Conservation (phyloP, 2,113 vertebrate genomes). For the Pycnonotus jocosus region DNA sequence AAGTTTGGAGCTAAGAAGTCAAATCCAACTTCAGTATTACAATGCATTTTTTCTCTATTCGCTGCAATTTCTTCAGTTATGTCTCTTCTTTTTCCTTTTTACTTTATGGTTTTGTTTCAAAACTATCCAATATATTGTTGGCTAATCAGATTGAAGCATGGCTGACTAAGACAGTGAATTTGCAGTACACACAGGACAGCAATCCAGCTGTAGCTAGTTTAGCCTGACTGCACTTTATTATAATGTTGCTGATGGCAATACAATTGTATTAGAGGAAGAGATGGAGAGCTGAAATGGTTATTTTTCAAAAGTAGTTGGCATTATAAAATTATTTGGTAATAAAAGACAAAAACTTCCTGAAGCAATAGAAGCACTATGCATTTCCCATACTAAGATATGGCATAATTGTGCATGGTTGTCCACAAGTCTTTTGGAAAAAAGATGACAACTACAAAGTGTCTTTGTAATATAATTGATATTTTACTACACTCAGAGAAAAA, state of each 20-base stretch:
- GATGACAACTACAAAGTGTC: background rate
- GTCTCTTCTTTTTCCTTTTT: background rate
- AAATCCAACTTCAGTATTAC: background rate
- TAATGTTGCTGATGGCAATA: conserved; percentile 59
- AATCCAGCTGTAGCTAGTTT: conserved; percentile 34
- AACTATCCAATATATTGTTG: background rate
- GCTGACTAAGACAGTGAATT: conserved; percentile 16
- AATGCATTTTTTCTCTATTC: background rate
- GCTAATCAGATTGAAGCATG: conserved; percentile 14
- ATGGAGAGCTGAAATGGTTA: conserved; percentile 38
- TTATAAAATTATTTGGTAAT: conserved; percentile 68
- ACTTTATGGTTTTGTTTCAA: conserved; percentile 17
- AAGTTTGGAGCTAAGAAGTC: background rate
- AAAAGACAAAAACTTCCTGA: conserved; percentile 66
- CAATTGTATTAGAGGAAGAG: conserved; percentile 30
- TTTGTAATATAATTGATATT: background rate
- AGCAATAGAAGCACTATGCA: conserved; percentile 58
- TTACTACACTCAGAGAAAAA: conserved; percentile 7
- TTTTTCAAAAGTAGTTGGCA: conserved; percentile 65
- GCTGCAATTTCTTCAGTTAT: background rate
- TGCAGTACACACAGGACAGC: conserved; percentile 1
- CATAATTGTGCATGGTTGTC: background rate
- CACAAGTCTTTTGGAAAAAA: conserved; percentile 6
- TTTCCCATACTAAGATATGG: conserved; percentile 30
- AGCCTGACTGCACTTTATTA: conserved; percentile 48